Conservation (phyloP, 2,113 vertebrate genomes). For the Amphilophus citrinellus region DNA sequence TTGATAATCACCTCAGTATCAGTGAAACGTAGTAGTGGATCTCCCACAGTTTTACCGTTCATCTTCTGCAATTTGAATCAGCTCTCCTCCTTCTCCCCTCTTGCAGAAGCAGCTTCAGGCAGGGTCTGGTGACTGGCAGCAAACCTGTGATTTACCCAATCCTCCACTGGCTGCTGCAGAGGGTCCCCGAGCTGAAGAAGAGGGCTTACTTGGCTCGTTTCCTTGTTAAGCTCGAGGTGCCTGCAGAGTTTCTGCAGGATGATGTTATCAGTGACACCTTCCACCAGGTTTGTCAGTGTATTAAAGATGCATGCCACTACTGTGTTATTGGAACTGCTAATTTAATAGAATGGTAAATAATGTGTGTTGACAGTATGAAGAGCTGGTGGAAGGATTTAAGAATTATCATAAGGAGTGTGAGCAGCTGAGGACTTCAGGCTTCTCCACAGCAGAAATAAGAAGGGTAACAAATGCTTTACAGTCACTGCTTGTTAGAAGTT, state of each 20-base stretch:
- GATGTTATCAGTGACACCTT: constrained; percentile 90
- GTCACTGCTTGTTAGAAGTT: background rate
- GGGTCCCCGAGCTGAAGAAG: constrained; percentile 91
- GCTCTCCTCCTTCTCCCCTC: background rate
- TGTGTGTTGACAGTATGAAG: constrained; percentile 89
- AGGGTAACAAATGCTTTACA: constrained; percentile 82
- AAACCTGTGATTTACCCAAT: constrained; percentile 94
- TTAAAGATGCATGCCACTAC: background rate
- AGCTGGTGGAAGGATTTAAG: constrained; percentile 95
- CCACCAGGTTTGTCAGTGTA: constrained; percentile 85
- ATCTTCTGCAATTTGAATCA: background rate
- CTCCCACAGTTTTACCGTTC: background rate
- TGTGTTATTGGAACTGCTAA: background rate
- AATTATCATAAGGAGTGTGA: constrained; percentile 95
- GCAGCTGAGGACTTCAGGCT: constrained; percentile 92
- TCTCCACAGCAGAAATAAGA: constrained; percentile 96
- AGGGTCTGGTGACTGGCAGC: constrained; percentile 92
- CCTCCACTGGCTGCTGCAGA: constrained; percentile 94
- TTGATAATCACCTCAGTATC: background rate
- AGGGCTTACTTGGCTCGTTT: constrained; percentile 95
- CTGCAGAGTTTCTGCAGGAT: constrained; percentile 93
- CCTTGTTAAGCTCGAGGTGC: constrained; percentile 92
- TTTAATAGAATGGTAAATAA: background rate
- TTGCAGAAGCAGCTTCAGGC: constrained; percentile 91
- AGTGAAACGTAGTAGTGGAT: background rate